phyloP scores from a whole-genome alignment of 2,797 vertebrate genomes.

The Poeciliopsis paucimaculata region DNA sequence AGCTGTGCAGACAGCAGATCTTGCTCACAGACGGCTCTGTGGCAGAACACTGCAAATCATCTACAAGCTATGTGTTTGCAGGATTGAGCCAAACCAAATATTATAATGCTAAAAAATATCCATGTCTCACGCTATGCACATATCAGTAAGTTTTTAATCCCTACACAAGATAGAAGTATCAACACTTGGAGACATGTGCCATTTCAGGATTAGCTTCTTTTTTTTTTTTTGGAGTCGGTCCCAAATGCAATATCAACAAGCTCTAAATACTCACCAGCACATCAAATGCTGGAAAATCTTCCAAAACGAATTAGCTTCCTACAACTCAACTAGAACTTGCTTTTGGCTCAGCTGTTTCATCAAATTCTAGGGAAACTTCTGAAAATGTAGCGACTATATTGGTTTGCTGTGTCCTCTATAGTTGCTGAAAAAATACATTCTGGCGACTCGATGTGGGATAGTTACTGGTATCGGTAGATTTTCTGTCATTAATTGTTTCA shows the following conservation, averaged over 20 bases:
- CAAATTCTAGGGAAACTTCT: neutral
- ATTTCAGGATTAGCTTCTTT: neutral
- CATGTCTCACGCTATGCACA: neutral
- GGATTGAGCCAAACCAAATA: slow-evolving; percentile 1
- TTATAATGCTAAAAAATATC: neutral
- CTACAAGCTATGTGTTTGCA: neutral
- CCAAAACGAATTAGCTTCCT: slow-evolving; percentile 4
- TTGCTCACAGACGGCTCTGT: slow-evolving; percentile 4
- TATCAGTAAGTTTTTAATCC: slow-evolving; percentile 1
- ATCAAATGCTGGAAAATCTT: slow-evolving; percentile 9
- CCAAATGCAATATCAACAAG: slow-evolving; percentile 7
- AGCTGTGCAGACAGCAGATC: slow-evolving; percentile 20
- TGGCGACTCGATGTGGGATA: neutral
- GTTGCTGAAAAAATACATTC: neutral
- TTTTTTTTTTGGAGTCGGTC: slow-evolving; percentile 2
- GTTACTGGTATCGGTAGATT: neutral
- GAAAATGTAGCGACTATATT: neutral
- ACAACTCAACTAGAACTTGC: neutral
- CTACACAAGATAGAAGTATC: slow-evolving; percentile 2
- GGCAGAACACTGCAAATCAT: slow-evolving; percentile 7
- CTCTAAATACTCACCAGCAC: slow-evolving; percentile 16
- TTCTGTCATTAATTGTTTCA: neutral
- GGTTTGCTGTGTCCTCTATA: neutral
- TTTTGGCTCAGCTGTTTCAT: neutral
- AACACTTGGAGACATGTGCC: neutral